Evolutionary conservation across 1,140 invertebrate genomes (phyloP).

Genomic region (Anagrus nilaparvatae): DNA sequence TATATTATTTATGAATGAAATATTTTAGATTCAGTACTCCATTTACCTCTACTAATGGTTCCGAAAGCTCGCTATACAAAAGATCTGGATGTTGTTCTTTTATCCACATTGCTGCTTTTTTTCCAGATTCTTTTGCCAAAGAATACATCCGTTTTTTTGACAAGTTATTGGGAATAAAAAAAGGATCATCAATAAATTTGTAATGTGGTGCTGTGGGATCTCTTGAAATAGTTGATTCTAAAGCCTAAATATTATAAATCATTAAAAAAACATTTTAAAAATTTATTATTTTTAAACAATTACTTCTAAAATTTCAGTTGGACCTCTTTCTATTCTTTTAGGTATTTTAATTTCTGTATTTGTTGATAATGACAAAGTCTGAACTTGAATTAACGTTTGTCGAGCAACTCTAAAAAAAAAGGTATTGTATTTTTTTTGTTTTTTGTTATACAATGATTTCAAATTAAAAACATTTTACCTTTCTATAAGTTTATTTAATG

Average conservation of each 20-base stretch:
- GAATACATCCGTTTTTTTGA: constrained; percentile 60
- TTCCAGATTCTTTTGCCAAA: constrained; percentile 73
- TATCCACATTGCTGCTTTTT: constrained; percentile 79
- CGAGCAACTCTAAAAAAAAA: too few relatives aligned
- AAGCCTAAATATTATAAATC: constrained; percentile 43
- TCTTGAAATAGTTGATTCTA: constrained; percentile 59
- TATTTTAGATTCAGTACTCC: background rate
- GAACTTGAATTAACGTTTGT: too few relatives aligned
- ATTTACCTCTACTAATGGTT: constrained; percentile 46
- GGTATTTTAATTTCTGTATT: constrained; percentile 54
- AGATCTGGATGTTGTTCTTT: constrained; percentile 62
- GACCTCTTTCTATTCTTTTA: constrained; percentile 56
- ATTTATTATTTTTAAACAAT: background rate
- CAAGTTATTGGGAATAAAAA: constrained; percentile 70
- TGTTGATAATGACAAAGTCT: too few relatives aligned
- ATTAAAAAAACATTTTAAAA: background rate
- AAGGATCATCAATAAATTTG: constrained; percentile 86
- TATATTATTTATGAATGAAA: background rate
- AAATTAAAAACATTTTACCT: too few relatives aligned
- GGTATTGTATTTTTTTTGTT: too few relatives aligned
- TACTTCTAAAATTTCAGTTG: constrained; percentile 69
- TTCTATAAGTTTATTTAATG: too few relatives aligned
- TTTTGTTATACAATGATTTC: too few relatives aligned
- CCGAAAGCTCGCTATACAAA: constrained; percentile 61
- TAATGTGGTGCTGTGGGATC: constrained; percentile 77